Percentiles rank a stretch among this genome's conserved stretches.
phyloP scores from a whole-genome alignment of 2,888 invertebrate species.

The Hirudinaria manillensis region DNA sequence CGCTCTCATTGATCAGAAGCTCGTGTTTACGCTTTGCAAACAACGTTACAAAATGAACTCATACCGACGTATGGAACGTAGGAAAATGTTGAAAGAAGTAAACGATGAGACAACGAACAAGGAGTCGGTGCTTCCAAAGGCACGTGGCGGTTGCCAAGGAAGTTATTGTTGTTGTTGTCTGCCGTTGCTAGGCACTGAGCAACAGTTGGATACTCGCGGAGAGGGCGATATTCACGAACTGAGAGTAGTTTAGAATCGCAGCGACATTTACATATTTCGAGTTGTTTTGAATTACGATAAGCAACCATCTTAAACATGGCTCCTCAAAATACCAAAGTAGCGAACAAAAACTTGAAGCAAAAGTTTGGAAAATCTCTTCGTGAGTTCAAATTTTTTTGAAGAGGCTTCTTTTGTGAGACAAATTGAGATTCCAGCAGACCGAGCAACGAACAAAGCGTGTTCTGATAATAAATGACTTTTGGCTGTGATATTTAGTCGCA shows the following conservation, averaged over 20 bases:
- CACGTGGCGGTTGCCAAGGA: not conserved
- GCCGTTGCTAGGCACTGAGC: not conserved
- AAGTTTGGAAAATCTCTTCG: slow-evolving; percentile 11
- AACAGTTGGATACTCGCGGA: not conserved
- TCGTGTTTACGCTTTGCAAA: no score
- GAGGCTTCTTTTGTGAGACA: not conserved
- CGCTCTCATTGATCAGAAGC: no score
- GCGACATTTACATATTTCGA: not conserved
- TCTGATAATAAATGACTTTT: no score
- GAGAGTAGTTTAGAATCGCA: not conserved
- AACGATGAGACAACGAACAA: no score
- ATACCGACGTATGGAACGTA: no score
- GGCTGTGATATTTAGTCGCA: no score
- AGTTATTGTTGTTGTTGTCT: not conserved
- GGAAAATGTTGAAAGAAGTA: no score
- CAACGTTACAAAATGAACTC: no score
- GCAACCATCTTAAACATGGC: not conserved
- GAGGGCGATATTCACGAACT: not conserved
- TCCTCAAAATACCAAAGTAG: not conserved
- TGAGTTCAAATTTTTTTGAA: not conserved
- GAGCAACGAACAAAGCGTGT: no score
- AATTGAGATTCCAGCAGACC: no score
- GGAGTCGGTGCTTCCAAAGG: not conserved
- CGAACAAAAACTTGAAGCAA: not conserved
- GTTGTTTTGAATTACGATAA: not conserved